Evolutionary conservation across 2,113 vertebrate species (phyloP), one percentile per base, ranked within the genome.

Genomic region (Nycticryphes semicollaris): DNA sequence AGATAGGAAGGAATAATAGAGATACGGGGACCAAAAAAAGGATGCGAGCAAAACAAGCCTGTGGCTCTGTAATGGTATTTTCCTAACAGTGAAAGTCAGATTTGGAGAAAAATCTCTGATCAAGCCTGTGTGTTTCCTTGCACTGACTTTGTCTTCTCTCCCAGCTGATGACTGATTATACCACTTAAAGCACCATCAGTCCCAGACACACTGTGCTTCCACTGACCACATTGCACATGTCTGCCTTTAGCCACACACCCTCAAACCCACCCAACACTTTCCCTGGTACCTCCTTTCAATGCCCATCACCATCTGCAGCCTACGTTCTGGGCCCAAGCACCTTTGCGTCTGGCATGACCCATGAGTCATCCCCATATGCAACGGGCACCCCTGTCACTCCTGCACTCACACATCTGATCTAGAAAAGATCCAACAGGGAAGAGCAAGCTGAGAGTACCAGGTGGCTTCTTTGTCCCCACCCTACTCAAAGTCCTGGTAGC

Each of bases 401-500:
- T 35, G 41, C 37, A 35, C 21, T 51, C n/a, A 50, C 37, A 25
- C 0, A 0, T 43, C 47, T 76, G 43, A 83, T 18, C 37, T 30
- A 51, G 57, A 27, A n/a, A 76, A 73, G 94, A 85, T 63, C 53
- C 76, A 50, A 2, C 11, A 57, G n/a, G 62, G 33, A 53, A 72
- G 59, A 91, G 35, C 39, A 75, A 72, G 39, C 13, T 3, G 5
- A 51, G 41, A 62, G 10, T 20, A 83, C 30, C 69, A 51, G n/a
- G 47, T 47, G 47, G 39, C 27, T 23, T 2, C 75, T 43, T 79
- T 33, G n/a, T 73, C 23, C 37, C 3, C 2, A 35, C 41, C 9
- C 12, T 27, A 4, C 35, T 41, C 2, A 1, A 64, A 67, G 62
- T 25, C 31, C 59, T 43, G n/a, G 20, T 16, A 92, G 45, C 56